Evolutionary conservation across 2,797 vertebrate genomes (phyloP), one percentile per base, ranked within the genome.

Genomic region (Siniperca undulata): DNA sequence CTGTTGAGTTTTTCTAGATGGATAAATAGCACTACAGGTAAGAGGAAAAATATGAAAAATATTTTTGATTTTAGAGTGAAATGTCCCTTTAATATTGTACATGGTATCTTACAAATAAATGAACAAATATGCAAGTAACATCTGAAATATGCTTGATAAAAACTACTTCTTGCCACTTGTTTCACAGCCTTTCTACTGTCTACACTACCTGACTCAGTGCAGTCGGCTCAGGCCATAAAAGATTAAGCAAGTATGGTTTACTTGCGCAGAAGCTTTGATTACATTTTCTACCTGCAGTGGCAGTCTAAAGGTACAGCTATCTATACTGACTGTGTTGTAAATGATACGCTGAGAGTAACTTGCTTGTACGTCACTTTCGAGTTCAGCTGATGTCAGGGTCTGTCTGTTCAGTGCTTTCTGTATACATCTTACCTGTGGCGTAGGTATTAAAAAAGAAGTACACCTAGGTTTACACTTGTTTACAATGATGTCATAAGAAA

Each of bases 181-280:
- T 74, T 64, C 7, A 11, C 38, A 42, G 20, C 20, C 7, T 75
- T 59, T 69, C 46, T 58, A 7, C 62, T 81, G 69, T 82, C 48
- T 48, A 14, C 58, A 53, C 50, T 48, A 19, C 22, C 59, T 19
- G 27, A 55, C 14, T 11, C 79, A 42, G 44, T 36, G 46, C 75
- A 20, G 48, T 48, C 27, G 0, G 74, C 56, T 74, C 61, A 44
- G 8, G 16, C 12, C 24, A 78, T 86, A 44, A 87, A 89, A 70
- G 13, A 83, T 92, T 86, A 22, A 91, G 73, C 10, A 46, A 19
- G 52, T 36, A 27, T 74, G 42, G 67, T 42, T n/a, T 44, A 40
- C 77, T 80, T 56, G 12, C 22, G 69, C 77, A 70, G 68, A 19
- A 61, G 66, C 62, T 77, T 44, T 30, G 34, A 7, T 16, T 42